Evolutionary conservation across 2,797 vertebrate species (phyloP).

Genomic region (Melanogrammus aeglefinus): DNA sequence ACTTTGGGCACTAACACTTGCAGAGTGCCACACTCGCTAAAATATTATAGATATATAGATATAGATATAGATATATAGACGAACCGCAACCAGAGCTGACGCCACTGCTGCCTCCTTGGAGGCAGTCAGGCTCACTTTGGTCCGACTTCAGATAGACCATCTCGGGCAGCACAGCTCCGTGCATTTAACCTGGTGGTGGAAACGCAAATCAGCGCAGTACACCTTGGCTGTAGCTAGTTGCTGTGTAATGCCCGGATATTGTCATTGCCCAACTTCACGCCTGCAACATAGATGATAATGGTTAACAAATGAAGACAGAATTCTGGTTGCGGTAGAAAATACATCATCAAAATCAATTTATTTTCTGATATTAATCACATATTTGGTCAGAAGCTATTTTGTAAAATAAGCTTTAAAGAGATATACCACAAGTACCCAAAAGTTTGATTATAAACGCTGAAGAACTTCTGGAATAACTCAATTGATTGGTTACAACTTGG

Average conservation of each 20-base stretch:
- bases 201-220: too few species aligned
- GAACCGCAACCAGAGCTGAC: too few species aligned
- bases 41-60: too few species aligned
- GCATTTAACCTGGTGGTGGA: too few species aligned
- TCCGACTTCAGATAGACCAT: too few species aligned
- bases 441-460: too few species aligned
- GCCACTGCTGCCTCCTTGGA: too few species aligned
- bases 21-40: too few species aligned
- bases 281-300: background rate
- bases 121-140: too few species aligned
- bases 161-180: too few species aligned
- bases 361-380: background rate
- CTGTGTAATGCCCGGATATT: background rate
- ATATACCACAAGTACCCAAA: background rate
- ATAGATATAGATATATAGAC: too few species aligned
- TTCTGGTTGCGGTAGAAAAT: background rate
- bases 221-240: background rate
- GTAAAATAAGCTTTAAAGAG: background rate
- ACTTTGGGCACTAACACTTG: too few species aligned
- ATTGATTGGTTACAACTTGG: background rate
- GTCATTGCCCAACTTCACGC: background rate
- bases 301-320: background rate
- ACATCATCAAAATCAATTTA: background rate
- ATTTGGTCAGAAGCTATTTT: conserved; percentile 15
- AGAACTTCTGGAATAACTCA: background rate